phyloP scores from a whole-genome alignment of 2,113 vertebrate species.

The Carassius auratus region DNA sequence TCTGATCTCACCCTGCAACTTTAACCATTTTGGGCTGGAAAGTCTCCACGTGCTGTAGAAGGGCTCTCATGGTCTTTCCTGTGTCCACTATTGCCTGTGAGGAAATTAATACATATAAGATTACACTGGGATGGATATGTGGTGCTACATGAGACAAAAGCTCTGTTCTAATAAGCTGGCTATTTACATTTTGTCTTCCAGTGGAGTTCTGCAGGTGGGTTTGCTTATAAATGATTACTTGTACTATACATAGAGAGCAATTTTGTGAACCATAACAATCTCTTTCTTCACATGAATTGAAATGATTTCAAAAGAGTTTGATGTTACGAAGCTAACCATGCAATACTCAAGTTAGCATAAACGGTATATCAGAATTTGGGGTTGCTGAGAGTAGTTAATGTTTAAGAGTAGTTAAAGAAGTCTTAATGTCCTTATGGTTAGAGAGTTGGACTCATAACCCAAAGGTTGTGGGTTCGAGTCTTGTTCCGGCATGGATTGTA shows the following conservation, averaged over 20 bases:
- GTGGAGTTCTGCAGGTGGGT: neutral
- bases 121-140: neutral
- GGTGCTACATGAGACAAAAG: neutral
- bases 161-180: neutral
- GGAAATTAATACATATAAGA: neutral
- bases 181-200: neutral
- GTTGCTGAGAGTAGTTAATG: too few relatives aligned
- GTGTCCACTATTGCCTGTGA: constrained; percentile 89
- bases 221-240: neutral
- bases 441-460: too few relatives aligned
- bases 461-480: too few relatives aligned
- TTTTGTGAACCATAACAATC: neutral
- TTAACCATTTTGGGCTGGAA: constrained; percentile 90
- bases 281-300: neutral
- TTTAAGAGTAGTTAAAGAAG: too few relatives aligned
- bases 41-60: constrained; percentile 85
- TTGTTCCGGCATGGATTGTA: too few relatives aligned
- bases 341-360: too few relatives aligned
- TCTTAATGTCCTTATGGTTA: too few relatives aligned
- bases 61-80: constrained; percentile 88
- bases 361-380: too few relatives aligned
- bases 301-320: neutral
- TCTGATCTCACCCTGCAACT: constrained; percentile 85
- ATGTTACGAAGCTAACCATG: neutral
- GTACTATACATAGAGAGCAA: neutral